phyloP scores from a whole-genome alignment of 2,797 vertebrate genomes.

The Microctenopoma steveboyesi region DNA sequence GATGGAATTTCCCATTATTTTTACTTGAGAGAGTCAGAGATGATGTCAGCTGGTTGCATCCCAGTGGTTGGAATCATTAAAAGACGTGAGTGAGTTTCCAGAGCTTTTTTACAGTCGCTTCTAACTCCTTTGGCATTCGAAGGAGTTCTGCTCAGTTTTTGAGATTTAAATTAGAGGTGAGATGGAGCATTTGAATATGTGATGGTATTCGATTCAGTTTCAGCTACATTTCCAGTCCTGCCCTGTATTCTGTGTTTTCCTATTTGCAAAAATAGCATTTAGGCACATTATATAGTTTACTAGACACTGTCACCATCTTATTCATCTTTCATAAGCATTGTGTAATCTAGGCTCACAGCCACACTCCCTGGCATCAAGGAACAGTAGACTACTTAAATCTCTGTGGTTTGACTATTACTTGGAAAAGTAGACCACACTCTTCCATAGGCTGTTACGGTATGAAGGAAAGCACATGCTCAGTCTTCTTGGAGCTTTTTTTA shows the following conservation, averaged over 20 bases:
- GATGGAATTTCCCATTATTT: slow-evolving; percentile 80
- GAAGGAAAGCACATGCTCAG: slow-evolving; percentile 43
- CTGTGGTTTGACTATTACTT: slow-evolving; percentile 73
- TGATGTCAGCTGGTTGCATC: slow-evolving; percentile 80
- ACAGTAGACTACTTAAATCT: slow-evolving; percentile 64
- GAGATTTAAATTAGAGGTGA: slow-evolving; percentile 74
- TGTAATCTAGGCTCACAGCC: slow-evolving; percentile 69
- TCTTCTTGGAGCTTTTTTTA: slow-evolving; percentile 64
- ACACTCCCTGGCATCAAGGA: slow-evolving; percentile 57
- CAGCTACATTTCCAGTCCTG: slow-evolving; percentile 60
- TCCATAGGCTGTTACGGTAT: slow-evolving; percentile 61
- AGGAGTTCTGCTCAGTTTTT: slow-evolving; percentile 53
- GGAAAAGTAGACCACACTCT: slow-evolving; percentile 69
- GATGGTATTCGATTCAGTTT: slow-evolving; percentile 51
- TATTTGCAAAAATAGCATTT: slow-evolving; percentile 51
- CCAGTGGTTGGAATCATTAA: slow-evolving; percentile 81
- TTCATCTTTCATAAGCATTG: slow-evolving; percentile 68
- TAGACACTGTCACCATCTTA: slow-evolving; percentile 17
- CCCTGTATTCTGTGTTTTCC: slow-evolving; percentile 35
- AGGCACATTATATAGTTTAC: slow-evolving; percentile 36
- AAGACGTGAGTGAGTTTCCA: slow-evolving; percentile 77
- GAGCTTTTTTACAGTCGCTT: slow-evolving; percentile 57
- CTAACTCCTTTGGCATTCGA: slow-evolving; percentile 62
- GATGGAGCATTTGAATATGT: slow-evolving; percentile 60
- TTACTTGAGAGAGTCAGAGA: slow-evolving; percentile 66